Conservation (phyloP, 2,797 vertebrate species). For the Myripristis murdjan region DNA sequence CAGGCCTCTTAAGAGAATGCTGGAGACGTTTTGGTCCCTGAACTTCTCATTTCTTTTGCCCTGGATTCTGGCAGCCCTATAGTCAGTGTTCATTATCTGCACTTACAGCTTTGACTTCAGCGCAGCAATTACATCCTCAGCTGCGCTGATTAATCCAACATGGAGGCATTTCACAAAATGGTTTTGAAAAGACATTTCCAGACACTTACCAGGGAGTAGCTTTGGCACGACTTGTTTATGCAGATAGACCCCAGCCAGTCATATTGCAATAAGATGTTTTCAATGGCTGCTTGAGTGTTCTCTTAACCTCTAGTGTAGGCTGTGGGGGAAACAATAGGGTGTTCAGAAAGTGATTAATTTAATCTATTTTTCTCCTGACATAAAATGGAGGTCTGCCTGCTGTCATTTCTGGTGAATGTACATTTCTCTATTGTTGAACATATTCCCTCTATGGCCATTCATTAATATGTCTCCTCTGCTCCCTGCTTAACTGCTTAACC, state of each 20-base stretch:
- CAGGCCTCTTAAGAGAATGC: slow-evolving; percentile 44
- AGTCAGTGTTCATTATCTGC: slow-evolving; percentile 85
- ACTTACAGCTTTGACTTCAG: slow-evolving; percentile 86
- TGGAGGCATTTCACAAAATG: slow-evolving; percentile 82
- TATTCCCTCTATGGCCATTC: slow-evolving; percentile 62
- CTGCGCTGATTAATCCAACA: slow-evolving; percentile 87
- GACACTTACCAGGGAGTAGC: slow-evolving; percentile 80
- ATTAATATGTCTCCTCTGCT: slow-evolving; percentile 66
- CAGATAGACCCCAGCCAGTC: slow-evolving; percentile 76
- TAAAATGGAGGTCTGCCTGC: slow-evolving; percentile 63
- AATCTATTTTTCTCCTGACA: slow-evolving; percentile 64
- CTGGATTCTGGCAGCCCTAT: slow-evolving; percentile 79
- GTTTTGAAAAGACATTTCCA: slow-evolving; percentile 82
- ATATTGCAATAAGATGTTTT: slow-evolving; percentile 79
- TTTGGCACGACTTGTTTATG: slow-evolving; percentile 80
- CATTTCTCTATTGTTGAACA: slow-evolving; percentile 68
- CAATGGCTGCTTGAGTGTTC: slow-evolving; percentile 81
- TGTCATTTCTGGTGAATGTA: slow-evolving; percentile 66
- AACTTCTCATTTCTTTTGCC: slow-evolving; percentile 76
- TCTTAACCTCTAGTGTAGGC: slow-evolving; percentile 78
- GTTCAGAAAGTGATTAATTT: slow-evolving; percentile 74
- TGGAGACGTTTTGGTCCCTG: slow-evolving; percentile 64
- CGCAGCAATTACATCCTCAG: slow-evolving; percentile 87
- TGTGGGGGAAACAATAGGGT: slow-evolving; percentile 67
- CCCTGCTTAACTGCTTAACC: slow-evolving; percentile 77